Percentiles rank a stretch among this genome's conserved stretches.
phyloP scores from a whole-genome alignment of 1,140 invertebrate species.

The Zophobas morio region DNA sequence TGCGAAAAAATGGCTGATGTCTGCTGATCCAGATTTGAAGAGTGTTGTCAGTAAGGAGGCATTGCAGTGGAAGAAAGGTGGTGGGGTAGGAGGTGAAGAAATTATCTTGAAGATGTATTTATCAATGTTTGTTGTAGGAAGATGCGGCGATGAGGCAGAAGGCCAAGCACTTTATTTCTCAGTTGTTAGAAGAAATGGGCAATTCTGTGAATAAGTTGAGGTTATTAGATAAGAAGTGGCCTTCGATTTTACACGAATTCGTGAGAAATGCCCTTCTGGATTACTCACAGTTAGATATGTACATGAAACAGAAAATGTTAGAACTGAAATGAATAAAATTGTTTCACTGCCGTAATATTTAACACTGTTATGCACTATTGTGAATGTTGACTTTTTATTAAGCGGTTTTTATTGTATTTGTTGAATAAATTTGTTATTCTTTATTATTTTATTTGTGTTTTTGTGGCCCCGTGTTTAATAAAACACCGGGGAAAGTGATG shows the following conservation, averaged over 20 bases:
- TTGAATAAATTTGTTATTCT: conserved; percentile 46
- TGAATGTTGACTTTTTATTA: conserved; percentile 48
- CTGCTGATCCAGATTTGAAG: conserved; percentile 81
- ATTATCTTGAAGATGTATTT: not conserved
- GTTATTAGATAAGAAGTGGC: conserved; percentile 81
- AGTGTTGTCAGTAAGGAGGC: conserved; percentile 90
- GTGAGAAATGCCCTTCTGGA: conserved; percentile 82
- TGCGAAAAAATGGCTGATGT: conserved; percentile 81
- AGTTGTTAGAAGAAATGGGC: conserved; percentile 79
- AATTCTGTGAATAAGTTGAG: conserved; percentile 82
- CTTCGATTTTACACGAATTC: conserved; percentile 80
- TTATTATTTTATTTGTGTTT: conserved; percentile 16
- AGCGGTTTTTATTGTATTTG: conserved; percentile 36
- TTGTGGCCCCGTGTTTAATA: not conserved
- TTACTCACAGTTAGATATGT: conserved; percentile 82
- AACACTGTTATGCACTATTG: conserved; percentile 46
- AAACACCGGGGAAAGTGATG: not conserved
- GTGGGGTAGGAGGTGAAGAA: not conserved
- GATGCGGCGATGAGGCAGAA: conserved; percentile 79
- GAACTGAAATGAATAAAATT: conserved; percentile 58
- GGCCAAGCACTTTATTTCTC: conserved; percentile 77
- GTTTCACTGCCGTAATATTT: conserved; percentile 31
- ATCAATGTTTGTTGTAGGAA: conserved; percentile 70
- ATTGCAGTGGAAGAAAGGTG: conserved; percentile 81
- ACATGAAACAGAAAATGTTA: conserved; percentile 75